A percentile compares a stretch with the other conserved stretches of the same genome.
phyloP scores from a whole-genome alignment of 2,888 invertebrate species.

The Macroteleia sp. region DNA sequence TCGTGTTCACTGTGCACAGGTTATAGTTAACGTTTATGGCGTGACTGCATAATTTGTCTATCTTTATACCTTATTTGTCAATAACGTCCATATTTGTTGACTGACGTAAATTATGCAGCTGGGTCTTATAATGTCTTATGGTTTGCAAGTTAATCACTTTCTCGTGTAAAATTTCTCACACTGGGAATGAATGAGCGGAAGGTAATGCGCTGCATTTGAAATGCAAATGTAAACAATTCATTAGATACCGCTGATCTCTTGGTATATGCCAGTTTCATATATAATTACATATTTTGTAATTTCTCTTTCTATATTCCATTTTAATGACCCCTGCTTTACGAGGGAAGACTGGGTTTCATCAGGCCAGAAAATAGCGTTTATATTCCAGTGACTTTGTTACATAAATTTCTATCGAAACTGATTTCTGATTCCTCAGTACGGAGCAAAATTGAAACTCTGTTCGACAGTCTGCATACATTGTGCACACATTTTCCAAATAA shows the following conservation, averaged over 20 bases:
- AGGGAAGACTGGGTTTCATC: too few relatives aligned
- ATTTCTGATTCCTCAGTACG: too few relatives aligned
- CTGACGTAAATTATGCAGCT: neutral
- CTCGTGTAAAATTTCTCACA: constrained; percentile 15
- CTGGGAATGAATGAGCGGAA: constrained; percentile 2
- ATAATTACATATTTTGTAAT: too few relatives aligned
- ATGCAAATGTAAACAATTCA: constrained; percentile 11
- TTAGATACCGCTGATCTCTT: neutral
- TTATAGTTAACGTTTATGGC: too few relatives aligned
- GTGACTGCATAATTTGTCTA: neutral
- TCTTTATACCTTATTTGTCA: neutral
- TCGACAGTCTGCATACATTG: too few relatives aligned
- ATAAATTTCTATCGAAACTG: too few relatives aligned
- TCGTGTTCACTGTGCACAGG: neutral
- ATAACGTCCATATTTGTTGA: neutral
- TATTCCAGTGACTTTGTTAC: too few relatives aligned
- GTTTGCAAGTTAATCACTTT: constrained; percentile 3
- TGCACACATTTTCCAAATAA: too few relatives aligned
- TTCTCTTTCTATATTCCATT: too few relatives aligned
- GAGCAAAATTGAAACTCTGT: too few relatives aligned
- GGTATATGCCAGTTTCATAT: neutral
- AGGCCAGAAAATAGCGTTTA: too few relatives aligned
- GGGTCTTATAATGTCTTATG: neutral
- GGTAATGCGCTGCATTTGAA: constrained; percentile 19
- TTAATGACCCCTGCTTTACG: too few relatives aligned